phyloP scores from a whole-genome alignment of 2,888 invertebrate species.

The Schizotus pectinicornis region DNA sequence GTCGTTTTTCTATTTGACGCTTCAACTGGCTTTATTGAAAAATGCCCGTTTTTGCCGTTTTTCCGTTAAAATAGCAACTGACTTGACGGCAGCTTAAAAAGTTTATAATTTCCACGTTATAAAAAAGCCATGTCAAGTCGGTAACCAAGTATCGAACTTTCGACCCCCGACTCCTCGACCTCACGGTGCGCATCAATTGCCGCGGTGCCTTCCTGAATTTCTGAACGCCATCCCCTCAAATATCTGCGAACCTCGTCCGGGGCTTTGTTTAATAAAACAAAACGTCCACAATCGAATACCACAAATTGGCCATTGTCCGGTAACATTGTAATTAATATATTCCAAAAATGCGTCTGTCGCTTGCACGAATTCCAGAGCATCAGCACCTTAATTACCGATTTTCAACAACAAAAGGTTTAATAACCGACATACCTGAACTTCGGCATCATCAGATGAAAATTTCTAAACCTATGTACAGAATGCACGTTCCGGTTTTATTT shows the following conservation, averaged over 20 bases:
- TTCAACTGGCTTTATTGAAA: too few species aligned
- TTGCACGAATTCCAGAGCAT: constrained; percentile 43
- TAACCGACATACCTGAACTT: constrained; percentile 49
- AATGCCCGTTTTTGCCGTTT: too few species aligned
- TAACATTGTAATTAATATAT: constrained; percentile 45
- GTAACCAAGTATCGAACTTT: too few species aligned
- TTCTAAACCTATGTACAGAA: constrained; percentile 9
- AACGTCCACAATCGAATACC: constrained; percentile 39
- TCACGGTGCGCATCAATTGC: too few species aligned
- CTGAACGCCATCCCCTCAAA: too few species aligned
- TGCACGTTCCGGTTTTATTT: not conserved
- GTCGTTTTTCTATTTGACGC: too few species aligned
- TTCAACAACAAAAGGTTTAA: constrained; percentile 50
- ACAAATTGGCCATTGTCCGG: constrained; percentile 43
- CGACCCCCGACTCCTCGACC: too few species aligned
- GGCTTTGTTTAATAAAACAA: constrained; percentile 22
- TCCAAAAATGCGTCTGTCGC: constrained; percentile 46
- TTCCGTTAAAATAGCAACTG: too few species aligned
- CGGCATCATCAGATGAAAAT: constrained; percentile 20
- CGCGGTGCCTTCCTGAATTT: too few species aligned
- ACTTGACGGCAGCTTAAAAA: too few species aligned
- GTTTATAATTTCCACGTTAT: too few species aligned
- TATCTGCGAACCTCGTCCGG: not conserved
- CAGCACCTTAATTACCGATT: constrained; percentile 50
- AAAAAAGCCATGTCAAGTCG: too few species aligned